A percentile compares a stretch with the other conserved stretches of the same genome.
These are phyloP conservation scores for Ataeniobius toweri DNA, from an alignment of 2,797 vertebrate species.

Conservation along the genomic window DNA sequence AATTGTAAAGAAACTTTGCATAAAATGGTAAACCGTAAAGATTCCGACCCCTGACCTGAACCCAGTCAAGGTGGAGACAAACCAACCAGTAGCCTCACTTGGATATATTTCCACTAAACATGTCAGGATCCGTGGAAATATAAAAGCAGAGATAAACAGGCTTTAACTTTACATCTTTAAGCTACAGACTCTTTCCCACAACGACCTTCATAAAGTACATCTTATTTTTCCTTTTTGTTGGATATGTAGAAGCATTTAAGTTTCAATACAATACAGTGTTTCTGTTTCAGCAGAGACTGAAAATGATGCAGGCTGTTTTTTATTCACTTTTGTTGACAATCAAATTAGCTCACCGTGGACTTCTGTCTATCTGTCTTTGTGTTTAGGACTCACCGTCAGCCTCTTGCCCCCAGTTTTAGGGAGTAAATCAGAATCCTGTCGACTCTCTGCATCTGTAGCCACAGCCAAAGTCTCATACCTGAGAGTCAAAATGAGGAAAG, in stretches of 20 bases:
- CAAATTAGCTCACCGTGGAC: neutral
- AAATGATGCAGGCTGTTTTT: neutral
- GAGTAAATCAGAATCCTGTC: constrained; percentile 85
- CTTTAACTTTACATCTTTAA: neutral
- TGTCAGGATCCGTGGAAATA: neutral
- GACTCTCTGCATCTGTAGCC: constrained; percentile 92
- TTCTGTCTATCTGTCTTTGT: neutral
- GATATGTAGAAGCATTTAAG: neutral
- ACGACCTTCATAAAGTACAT: neutral
- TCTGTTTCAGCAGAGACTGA: neutral
- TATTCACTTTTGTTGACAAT: neutral
- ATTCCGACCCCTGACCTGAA: too few relatives aligned
- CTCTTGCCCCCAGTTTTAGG: constrained; percentile 88
- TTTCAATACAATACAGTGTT: neutral
- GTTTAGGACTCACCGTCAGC: constrained; percentile 80
- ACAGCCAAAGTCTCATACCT: constrained; percentile 98
- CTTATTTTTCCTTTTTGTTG: neutral
- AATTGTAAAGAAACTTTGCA: too few relatives aligned
- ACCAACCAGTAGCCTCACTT: neutral
- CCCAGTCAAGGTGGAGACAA: too few relatives aligned
- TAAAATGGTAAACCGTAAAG: too few relatives aligned
- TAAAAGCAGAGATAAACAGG: neutral
- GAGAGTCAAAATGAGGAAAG: constrained; percentile 27
- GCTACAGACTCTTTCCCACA: neutral
- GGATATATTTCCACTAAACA: neutral